phyloP scores from a whole-genome alignment of 2,113 vertebrate species.

The Antechinus flavipes region DNA sequence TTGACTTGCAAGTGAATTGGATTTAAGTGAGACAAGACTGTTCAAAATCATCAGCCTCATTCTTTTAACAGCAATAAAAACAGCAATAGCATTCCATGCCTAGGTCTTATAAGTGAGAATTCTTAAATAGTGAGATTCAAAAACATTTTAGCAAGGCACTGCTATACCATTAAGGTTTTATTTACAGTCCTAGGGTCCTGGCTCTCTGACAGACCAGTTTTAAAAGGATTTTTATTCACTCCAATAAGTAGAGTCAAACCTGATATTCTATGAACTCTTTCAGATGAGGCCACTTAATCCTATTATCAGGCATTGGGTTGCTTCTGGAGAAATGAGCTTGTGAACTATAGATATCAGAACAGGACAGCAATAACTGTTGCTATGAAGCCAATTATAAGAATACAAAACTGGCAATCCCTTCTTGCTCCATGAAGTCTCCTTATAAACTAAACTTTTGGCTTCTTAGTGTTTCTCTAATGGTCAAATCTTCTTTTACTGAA shows the following conservation, averaged over 20 bases:
- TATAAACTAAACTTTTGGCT: not conserved
- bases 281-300: not conserved
- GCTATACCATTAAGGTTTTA: not conserved
- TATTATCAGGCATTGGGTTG: not conserved
- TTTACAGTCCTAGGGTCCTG: not conserved
- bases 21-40: no score
- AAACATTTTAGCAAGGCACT: not conserved
- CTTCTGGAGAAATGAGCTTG: not conserved
- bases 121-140: not conserved
- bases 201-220: not conserved
- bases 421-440: not conserved
- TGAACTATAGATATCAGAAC: not conserved
- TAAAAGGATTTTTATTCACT: not conserved
- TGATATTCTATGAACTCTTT: not conserved
- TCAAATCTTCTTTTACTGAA: not conserved
- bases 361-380: not conserved
- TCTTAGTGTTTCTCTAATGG: not conserved
- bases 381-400: not conserved
- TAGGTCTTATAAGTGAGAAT: not conserved
- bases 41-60: no score
- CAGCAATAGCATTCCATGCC: not conserved
- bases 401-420: not conserved
- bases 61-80: no score
- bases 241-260: not conserved
- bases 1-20: no score